Evolutionary conservation across 2,888 invertebrate species (phyloP).

Genomic region (Linnaemya vulpina): DNA sequence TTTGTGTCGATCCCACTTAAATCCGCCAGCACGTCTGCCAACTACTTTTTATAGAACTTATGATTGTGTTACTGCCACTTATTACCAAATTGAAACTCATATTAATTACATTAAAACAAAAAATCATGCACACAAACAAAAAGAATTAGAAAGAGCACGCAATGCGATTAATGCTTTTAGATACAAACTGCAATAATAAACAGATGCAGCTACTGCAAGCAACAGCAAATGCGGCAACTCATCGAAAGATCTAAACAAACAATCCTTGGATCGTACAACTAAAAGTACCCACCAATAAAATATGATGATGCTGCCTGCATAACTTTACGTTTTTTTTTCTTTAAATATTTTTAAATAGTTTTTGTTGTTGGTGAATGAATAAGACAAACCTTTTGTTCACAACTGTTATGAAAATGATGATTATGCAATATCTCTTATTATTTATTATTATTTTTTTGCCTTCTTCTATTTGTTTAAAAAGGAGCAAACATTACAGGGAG

Average conservation of each 20-base stretch:
- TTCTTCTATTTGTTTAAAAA: conserved; percentile 38
- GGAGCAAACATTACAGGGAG: conserved; percentile 18
- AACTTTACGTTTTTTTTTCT: conserved; percentile 23
- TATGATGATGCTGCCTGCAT: conserved; percentile 46
- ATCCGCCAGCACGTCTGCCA: conserved; percentile 3
- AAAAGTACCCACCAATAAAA: conserved; percentile 38
- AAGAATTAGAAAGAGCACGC: conserved; percentile 68
- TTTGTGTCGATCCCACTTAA: not conserved
- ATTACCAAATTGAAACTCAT: conserved; percentile 60
- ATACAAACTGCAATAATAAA: conserved; percentile 49
- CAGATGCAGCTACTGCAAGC: conserved; percentile 44
- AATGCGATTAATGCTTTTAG: conserved; percentile 63
- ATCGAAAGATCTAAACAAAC: conserved; percentile 49
- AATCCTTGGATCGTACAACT: conserved; percentile 65
- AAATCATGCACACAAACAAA: conserved; percentile 45
- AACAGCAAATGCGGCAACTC: conserved; percentile 41
- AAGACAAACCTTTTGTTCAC: conserved; percentile 61
- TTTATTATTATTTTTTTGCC: not conserved
- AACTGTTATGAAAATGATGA: conserved; percentile 60
- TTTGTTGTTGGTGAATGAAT: conserved; percentile 11
- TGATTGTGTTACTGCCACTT: conserved; percentile 44
- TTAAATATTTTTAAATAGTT: not conserved
- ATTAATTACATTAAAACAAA: conserved; percentile 22
- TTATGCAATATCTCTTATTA: conserved; percentile 64
- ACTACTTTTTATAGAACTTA: conserved; percentile 17